Evolutionary conservation across 2,888 invertebrate genomes (phyloP).

Genomic region (Hydriomena furcata): DNA sequence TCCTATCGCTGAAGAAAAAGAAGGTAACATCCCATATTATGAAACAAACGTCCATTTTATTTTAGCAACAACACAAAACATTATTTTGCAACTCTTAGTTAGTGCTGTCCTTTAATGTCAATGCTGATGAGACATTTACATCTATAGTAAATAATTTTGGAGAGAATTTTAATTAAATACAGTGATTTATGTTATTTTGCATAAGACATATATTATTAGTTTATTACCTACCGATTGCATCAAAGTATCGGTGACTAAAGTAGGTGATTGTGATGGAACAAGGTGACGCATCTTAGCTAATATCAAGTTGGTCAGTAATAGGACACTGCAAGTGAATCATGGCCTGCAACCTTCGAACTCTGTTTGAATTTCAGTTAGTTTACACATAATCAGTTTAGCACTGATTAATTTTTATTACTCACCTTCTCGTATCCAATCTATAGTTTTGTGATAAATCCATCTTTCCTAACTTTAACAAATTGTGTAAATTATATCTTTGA

Average conservation of each 20-base stretch:
- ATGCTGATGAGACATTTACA: background rate
- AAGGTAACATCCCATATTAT: constrained; percentile 46
- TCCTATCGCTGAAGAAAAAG: constrained; percentile 68
- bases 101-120: constrained; percentile 6
- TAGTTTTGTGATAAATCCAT: no score
- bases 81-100: background rate
- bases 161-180: background rate
- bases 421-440: no score
- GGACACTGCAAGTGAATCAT: constrained; percentile 65
- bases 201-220: constrained; percentile 7
- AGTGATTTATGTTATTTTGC: constrained; percentile 3
- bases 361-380: constrained; percentile 39
- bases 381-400: constrained; percentile 14
- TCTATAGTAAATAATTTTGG: background rate
- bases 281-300: constrained; percentile 65
- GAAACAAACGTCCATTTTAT: background rate
- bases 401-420: constrained; percentile 6
- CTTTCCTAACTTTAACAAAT: no score
- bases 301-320: constrained; percentile 66
- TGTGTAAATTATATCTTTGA: no score
- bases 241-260: constrained; percentile 45
- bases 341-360: constrained; percentile 46
- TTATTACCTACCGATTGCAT: constrained; percentile 25
- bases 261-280: constrained; percentile 45
- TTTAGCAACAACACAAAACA: background rate